Evolutionary conservation across 2,113 vertebrate species (phyloP).

Genomic region (Quiscalus mexicanus): DNA sequence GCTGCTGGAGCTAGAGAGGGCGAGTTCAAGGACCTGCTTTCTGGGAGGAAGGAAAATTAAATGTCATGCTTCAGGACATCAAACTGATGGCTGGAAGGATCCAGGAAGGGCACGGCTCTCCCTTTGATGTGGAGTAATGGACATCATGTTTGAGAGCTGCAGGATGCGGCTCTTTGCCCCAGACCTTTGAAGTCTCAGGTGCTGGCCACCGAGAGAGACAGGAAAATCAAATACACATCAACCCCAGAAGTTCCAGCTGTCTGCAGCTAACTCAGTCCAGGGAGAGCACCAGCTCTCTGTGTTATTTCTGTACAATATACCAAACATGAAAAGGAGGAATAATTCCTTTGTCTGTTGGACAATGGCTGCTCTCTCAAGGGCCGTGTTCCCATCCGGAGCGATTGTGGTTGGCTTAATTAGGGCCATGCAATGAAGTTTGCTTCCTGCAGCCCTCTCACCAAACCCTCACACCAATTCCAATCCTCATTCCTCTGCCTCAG

Average conservation of each 20-base stretch:
- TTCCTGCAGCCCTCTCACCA: not conserved
- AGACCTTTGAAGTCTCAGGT: slow-evolving; percentile 8
- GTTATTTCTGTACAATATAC: not conserved
- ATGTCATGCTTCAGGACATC: not conserved
- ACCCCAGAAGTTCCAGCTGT: not conserved
- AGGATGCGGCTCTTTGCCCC: not conserved
- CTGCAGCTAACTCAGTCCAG: not conserved
- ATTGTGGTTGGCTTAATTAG: not conserved
- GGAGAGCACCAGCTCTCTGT: not conserved
- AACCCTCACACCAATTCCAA: not conserved
- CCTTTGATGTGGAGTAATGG: not conserved
- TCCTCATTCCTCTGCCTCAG: not conserved
- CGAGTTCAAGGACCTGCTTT: slow-evolving; percentile 35
- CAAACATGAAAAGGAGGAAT: not conserved
- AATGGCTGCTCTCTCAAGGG: not conserved
- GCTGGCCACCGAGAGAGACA: not conserved
- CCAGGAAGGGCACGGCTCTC: not conserved
- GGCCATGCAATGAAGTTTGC: not conserved
- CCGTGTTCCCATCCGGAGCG: rapidly evolving
- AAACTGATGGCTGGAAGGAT: not conserved
- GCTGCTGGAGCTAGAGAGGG: not conserved
- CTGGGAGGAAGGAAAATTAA: slow-evolving; percentile 29
- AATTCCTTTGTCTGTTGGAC: not conserved
- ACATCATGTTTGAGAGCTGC: not conserved
- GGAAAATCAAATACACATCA: not conserved